These are phyloP conservation scores for Trachymyrmex septentrionalis DNA, from an alignment of 1,140 invertebrate species.

Conservation along the genomic window DNA sequence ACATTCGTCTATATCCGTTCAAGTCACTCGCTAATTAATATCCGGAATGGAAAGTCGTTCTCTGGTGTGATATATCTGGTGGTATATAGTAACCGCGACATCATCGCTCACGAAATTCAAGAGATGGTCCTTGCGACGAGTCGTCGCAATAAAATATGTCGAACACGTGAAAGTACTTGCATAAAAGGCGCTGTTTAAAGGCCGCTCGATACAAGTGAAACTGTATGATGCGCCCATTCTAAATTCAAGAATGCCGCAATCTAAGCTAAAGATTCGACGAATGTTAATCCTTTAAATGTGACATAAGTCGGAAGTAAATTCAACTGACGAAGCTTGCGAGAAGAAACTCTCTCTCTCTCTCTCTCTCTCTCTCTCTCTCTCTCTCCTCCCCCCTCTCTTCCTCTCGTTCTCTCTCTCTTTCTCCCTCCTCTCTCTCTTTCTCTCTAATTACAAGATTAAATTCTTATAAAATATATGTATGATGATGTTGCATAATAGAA, in stretches of 20 bases:
- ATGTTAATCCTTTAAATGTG: neutral
- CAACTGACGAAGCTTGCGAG: neutral
- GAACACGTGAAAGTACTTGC: conserved; percentile 66
- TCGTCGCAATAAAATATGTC: conserved; percentile 45
- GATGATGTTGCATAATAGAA: neutral
- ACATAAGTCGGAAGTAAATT: neutral
- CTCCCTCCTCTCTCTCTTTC: too few relatives aligned
- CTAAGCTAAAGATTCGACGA: neutral
- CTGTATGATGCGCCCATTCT: conserved; percentile 22
- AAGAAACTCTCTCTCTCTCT: too few relatives aligned
- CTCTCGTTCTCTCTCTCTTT: too few relatives aligned
- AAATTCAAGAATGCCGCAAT: conserved; percentile 12
- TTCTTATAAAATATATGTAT: neutral
- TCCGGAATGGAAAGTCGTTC: conserved; percentile 74
- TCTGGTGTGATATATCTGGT: conserved; percentile 31
- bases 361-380: too few relatives aligned
- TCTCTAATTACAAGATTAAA: neutral
- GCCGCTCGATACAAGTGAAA: conserved; percentile 1
- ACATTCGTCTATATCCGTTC: conserved; percentile 23
- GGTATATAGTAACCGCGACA: conserved; percentile 12
- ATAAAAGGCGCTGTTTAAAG: conserved; percentile 33
- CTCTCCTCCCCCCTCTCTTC: too few relatives aligned
- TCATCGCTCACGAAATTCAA: conserved; percentile 11
- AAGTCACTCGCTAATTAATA: conserved; percentile 64
- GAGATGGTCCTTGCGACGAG: conserved; percentile 46